Base-by-base conservation (phyloP, 2,888 invertebrate genomes). In the Hyalella azteca region DNA sequence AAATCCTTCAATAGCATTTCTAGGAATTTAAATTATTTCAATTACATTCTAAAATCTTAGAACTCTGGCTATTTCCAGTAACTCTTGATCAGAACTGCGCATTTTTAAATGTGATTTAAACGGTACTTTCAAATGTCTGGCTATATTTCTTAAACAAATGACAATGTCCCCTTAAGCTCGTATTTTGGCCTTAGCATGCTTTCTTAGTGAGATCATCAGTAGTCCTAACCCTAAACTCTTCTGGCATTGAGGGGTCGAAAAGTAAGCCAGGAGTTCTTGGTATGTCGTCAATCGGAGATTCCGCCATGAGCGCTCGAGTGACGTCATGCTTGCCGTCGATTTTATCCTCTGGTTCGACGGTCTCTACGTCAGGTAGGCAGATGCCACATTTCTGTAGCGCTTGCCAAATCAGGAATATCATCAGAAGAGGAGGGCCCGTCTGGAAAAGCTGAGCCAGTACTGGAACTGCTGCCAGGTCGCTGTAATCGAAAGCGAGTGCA, bases 381-480 rank as follows among this genome's bases (percentile, higher is more conserved):
- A 11, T 11, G 3, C 60, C 60, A 19, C 32, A 60, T 5, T 36
- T 4, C 19, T 60, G 60, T 15, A 60, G 36, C 3, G 36, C 36
- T 15, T 60, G 60, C 60, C 60, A 60, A 36, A 60, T 60, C 2
- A 60, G 36, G 60, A 60, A 60, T 19, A 60, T 36, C 19, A 36
- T 60, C 13, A 60, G 36, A 11, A 60, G 36, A 29, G 60, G 60
- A 2, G 80, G 80, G 1, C 82, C 80, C 4, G 79, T 78, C 50
- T 78, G 59, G 54, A 82, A 75, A 66, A 82, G 78, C 15, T 78
- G 73, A 1, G 80, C 82, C 60, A 82, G 78, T 13, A 76, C 78
- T n/a, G 82, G 82, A 3, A 82, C 45, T 9, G 82, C 50, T 29
- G 82, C 82, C 2, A 82, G 50, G 40, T 82, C 82, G 76, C 82